Conservation (phyloP, 2,888 invertebrate genomes). For the Melanchra persicariae region DNA sequence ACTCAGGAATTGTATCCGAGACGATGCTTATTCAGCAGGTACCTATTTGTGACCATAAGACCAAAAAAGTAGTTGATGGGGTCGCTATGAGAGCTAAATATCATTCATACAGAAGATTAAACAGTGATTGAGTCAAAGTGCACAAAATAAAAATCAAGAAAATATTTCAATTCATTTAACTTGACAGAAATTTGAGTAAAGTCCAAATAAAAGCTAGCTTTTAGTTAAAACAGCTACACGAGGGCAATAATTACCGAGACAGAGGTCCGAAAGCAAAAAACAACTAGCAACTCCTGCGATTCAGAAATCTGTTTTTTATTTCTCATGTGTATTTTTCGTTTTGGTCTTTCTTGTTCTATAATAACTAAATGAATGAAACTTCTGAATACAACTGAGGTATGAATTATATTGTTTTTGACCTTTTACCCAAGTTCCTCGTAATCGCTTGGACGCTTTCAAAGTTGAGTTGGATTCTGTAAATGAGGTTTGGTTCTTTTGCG, state of each 20-base stretch:
- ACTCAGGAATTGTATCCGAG: too few species aligned
- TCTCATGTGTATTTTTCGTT: too few species aligned
- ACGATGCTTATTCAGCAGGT: too few species aligned
- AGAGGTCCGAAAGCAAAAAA: background rate
- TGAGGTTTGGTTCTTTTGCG: too few species aligned
- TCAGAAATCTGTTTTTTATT: too few species aligned
- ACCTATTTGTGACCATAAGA: too few species aligned
- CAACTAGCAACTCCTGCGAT: background rate
- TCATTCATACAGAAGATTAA: background rate
- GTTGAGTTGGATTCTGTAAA: background rate
- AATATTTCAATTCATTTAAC: background rate
- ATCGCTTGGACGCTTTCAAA: background rate
- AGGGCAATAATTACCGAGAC: background rate
- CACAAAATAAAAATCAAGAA: background rate
- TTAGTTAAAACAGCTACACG: background rate
- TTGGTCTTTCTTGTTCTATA: too few species aligned
- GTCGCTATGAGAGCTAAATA: too few species aligned
- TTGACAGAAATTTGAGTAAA: background rate
- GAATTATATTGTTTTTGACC: background rate
- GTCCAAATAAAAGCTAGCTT: background rate
- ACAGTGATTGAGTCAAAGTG: background rate
- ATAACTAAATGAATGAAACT: too few species aligned
- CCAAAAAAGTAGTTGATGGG: too few species aligned
- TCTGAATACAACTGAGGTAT: background rate
- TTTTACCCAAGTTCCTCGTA: background rate